Base-by-base conservation (phyloP, 2,888 invertebrate species). In the Sthenelais limicola region DNA sequence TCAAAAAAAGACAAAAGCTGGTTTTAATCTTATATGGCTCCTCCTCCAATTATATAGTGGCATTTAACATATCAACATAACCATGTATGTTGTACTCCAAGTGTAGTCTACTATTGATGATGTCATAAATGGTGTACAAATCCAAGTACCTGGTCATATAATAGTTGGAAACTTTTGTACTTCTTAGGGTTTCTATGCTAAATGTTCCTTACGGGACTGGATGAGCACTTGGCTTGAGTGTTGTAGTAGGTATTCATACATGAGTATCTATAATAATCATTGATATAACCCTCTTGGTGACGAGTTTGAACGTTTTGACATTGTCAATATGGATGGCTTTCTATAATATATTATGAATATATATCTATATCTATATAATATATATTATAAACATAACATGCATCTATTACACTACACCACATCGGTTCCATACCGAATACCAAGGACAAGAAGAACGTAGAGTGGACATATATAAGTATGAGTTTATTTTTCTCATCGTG, bases 281-380 rank as follows among this genome's bases (percentile, higher is more conserved):
- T 62, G 62, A 38, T 24, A 35, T 62, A 62, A 35, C 26, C 38
- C 26, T 62, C 62, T 62, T 35, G 38, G 26, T 43, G 38, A 21
- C 62, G 24, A 62, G 62, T 62, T 62, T 62, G 62, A 43, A 62
- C 62, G 43, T 62, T 62, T 35, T 62, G 62, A 62, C 62, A 62
- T 62, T 62, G 62, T 62, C 62, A 62, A 62, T 62, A 62, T 62
- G 62, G 62, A 62, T 62, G 62, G 62, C 62, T 62, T 62, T 62
- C 62, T 62, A 62, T 62, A 62, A 38, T 38, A 38, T 38, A 38
- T 24, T 62, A 38, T 62, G 43, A 38, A 33, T 21, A 62, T 62
- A 62, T 62, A 62, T 21, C 21, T 38, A 35, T 62, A 62, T 62
- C 32, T 56, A 62, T 62, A 62, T 62, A 43, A 38, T 62, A 62